Evolutionary conservation across 1,140 invertebrate species (phyloP).

Genomic region (Calephelis virginiensis): DNA sequence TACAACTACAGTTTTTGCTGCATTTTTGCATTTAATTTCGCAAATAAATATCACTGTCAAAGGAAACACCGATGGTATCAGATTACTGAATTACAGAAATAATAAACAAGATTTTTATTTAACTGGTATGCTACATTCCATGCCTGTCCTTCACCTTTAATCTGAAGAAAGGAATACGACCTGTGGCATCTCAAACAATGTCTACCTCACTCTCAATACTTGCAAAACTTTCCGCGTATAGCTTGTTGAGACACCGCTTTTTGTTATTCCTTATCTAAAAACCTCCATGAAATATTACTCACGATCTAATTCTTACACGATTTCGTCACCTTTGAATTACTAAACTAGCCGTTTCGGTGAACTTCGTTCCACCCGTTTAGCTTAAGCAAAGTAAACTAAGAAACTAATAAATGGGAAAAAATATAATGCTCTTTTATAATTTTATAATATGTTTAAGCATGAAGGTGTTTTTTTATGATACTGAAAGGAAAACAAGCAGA

Average conservation of each 20-base stretch:
- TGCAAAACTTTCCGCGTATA: conserved; percentile 61
- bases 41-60: conserved; percentile 16
- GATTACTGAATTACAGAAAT: conserved; percentile 12
- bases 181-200: conserved; percentile 58
- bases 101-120: conserved; percentile 7
- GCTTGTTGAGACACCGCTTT: conserved; percentile 56
- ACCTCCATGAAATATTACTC: conserved; percentile 53
- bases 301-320: conserved; percentile 52
- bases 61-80: conserved; percentile 12
- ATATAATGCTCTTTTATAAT: too few relatives aligned
- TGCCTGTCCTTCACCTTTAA: conserved; percentile 65
- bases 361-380: too few relatives aligned
- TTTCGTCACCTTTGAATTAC: conserved; percentile 45
- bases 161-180: conserved; percentile 58
- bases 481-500: too few relatives aligned
- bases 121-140: conserved; percentile 41
- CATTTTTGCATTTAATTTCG: conserved; percentile 11
- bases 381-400: too few relatives aligned
- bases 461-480: too few relatives aligned
- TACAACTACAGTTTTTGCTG: neutral
- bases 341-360: too few relatives aligned
- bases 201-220: conserved; percentile 49
- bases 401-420: too few relatives aligned
- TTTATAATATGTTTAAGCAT: too few relatives aligned
- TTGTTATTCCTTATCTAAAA: conserved; percentile 60